Evolutionary conservation across 2,113 vertebrate genomes (phyloP).

Genomic region (Mormyrus lacerda): DNA sequence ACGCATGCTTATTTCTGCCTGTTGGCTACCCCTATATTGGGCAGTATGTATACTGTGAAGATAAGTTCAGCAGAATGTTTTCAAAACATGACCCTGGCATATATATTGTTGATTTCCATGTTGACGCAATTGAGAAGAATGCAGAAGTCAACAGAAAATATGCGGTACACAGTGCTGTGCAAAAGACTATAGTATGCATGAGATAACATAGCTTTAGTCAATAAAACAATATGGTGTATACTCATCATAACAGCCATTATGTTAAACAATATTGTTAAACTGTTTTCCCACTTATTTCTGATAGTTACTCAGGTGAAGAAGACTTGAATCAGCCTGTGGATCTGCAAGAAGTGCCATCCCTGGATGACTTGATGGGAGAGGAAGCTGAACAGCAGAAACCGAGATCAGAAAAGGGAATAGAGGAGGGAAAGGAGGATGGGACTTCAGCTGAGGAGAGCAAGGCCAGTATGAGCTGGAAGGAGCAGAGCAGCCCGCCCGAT

Average conservation of each 20-base stretch:
- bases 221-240: not conserved
- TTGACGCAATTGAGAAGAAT: not conserved
- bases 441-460: not conserved
- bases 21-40: not conserved
- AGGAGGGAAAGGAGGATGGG: constrained; percentile 10
- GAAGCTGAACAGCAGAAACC: constrained; percentile 9
- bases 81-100: not conserved
- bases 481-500: not conserved
- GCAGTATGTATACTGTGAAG: not conserved
- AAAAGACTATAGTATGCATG: not conserved
- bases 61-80: not conserved
- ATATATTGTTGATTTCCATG: not conserved
- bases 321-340: constrained; percentile 15
- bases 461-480: not conserved
- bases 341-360: constrained; percentile 21
- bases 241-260: not conserved
- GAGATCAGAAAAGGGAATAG: not conserved
- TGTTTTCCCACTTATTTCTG: constrained; percentile 19
- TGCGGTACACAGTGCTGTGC: not conserved
- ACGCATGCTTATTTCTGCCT: not conserved
- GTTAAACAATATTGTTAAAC: not conserved
- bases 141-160: not conserved
- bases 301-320: constrained; percentile 26
- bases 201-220: not conserved
- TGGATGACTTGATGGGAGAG: constrained; percentile 23